Conservation (phyloP, 2,888 invertebrate species). For the Sphecodes monilicornis region DNA sequence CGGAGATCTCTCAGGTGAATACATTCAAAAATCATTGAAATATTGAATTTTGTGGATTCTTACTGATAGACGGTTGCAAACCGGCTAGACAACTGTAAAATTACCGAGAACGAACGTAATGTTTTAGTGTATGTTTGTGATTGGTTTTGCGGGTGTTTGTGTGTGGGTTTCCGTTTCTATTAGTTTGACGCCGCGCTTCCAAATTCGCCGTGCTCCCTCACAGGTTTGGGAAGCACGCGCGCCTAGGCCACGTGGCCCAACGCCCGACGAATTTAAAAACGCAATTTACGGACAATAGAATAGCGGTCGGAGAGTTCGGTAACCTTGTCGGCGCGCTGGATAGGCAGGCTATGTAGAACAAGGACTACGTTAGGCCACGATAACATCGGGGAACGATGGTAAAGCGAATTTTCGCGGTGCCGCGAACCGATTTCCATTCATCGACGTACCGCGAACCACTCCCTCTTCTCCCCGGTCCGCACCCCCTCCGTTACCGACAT, state of each 20-base stretch:
- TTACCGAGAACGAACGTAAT: too few relatives aligned
- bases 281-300: conserved; percentile 82
- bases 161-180: background rate
- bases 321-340: conserved; percentile 66
- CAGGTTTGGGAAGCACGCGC: conserved; percentile 71
- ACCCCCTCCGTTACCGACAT: conserved; percentile 64
- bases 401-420: conserved; percentile 32
- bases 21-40: background rate
- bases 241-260: conserved; percentile 73
- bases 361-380: conserved; percentile 44
- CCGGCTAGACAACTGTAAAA: background rate
- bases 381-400: conserved; percentile 45
- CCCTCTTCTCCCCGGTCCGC: background rate
- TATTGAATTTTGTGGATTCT: background rate
- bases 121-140: too few relatives aligned
- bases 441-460: conserved; percentile 57
- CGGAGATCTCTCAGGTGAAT: background rate
- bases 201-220: background rate
- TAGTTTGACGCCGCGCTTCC: background rate
- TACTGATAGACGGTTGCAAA: background rate
- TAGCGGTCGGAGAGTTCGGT: conserved; percentile 76
- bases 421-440: conserved; percentile 60
- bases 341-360: conserved; percentile 46
- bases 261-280: conserved; percentile 80
- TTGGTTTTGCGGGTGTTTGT: background rate